A percentile compares a stretch with the other conserved stretches of the same genome.
Conservation (phyloP, 2,888 invertebrate genomes). For the Athalia circularis region DNA sequence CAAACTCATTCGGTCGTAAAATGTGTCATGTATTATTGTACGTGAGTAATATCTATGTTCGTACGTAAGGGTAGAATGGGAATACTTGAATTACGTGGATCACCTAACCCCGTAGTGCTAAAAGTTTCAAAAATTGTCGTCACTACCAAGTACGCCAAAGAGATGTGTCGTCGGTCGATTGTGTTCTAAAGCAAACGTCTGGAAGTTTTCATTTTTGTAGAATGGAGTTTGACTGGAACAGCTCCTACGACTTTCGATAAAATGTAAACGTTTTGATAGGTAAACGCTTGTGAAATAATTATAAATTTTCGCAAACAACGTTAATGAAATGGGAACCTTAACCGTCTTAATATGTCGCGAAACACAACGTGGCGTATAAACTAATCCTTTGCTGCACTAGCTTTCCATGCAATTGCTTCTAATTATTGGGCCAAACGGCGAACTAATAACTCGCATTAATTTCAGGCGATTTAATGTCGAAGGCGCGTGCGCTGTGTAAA, state of each 20-base stretch:
- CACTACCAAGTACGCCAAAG: no score
- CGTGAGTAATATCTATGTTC: neutral
- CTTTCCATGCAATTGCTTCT: slow-evolving; percentile 73
- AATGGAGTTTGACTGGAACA: neutral
- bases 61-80: neutral
- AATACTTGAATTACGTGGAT: no score
- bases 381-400: slow-evolving; percentile 54
- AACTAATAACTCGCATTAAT: slow-evolving; percentile 74
- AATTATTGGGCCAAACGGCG: slow-evolving; percentile 71
- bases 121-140: no score
- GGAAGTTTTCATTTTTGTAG: neutral
- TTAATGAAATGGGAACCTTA: slow-evolving; percentile 16
- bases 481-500: slow-evolving; percentile 66
- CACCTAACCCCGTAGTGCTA: no score
- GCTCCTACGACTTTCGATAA: no score
- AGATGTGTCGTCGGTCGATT: no score
- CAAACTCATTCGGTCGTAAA: slow-evolving; percentile 21
- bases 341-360: slow-evolving; percentile 32
- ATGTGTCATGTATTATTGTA: neutral
- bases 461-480: slow-evolving; percentile 71
- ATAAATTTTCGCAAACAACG: neutral
- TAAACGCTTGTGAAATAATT: no score
- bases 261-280: no score
- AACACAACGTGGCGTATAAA: slow-evolving; percentile 33
- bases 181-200: neutral